These are phyloP conservation scores for Tyria jacobaeae DNA, from an alignment of 2,888 invertebrate species.

Conservation along the genomic window DNA sequence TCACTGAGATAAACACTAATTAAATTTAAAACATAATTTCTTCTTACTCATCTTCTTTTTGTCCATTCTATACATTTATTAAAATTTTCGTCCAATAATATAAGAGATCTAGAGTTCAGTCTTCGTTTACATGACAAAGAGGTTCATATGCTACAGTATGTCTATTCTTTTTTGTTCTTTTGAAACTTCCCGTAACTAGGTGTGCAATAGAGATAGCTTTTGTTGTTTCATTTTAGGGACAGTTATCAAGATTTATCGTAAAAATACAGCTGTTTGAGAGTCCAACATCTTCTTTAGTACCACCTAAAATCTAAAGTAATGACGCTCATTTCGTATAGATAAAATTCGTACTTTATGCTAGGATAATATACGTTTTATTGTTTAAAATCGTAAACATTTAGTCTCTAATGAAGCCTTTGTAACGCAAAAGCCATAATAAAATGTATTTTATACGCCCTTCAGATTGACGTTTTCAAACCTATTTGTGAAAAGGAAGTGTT, in stretches of 20 bases:
- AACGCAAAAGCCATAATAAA: constrained; percentile 21
- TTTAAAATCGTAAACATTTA: constrained; percentile 40
- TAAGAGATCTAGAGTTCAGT: too few species aligned
- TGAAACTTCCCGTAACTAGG: constrained; percentile 28
- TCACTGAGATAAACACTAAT: too few species aligned
- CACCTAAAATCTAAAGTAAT: constrained; percentile 47
- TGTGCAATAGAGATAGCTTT: constrained; percentile 22
- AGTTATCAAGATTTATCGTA: constrained; percentile 37
- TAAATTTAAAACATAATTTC: too few species aligned
- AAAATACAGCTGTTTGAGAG: constrained; percentile 36
- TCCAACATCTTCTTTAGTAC: constrained; percentile 40
- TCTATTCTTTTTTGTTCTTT: neutral
- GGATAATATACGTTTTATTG: constrained; percentile 42
- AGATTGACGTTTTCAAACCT: constrained; percentile 25
- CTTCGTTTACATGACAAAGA: too few species aligned
- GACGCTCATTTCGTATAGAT: constrained; percentile 40
- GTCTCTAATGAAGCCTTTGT: constrained; percentile 32
- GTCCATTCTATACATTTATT: too few species aligned
- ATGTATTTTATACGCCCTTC: constrained; percentile 29
- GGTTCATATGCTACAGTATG: too few species aligned
- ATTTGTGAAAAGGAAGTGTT: constrained; percentile 20
- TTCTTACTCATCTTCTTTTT: too few species aligned
- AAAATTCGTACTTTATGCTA: constrained; percentile 40
- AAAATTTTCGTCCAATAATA: too few species aligned
- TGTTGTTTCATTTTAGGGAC: constrained; percentile 29